Conservation (phyloP, 2,888 invertebrate species). For the Copidosoma aretas region DNA sequence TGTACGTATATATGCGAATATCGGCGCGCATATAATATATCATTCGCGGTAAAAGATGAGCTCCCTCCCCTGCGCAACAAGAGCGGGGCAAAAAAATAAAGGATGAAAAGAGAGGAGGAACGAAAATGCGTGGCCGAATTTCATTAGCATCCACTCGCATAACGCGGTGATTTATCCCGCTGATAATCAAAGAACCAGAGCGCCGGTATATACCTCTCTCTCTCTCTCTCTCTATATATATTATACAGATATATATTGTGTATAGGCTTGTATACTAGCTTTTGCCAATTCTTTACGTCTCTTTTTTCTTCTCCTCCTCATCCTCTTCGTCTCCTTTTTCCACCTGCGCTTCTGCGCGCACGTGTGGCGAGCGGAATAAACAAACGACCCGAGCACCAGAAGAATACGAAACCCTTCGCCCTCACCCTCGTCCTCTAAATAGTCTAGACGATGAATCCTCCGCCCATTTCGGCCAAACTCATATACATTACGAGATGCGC, state of each 20-base stretch:
- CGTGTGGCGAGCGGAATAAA: neutral
- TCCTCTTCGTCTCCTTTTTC: neutral
- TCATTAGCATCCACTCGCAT: slow-evolving; percentile 37
- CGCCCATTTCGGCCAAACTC: slow-evolving; percentile 31
- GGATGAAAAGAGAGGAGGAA: slow-evolving; percentile 6
- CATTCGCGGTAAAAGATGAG: slow-evolving; percentile 21
- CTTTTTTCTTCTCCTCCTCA: neutral
- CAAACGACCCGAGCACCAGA: slow-evolving; percentile 12
- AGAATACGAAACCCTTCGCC: neutral
- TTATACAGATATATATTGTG: too few relatives aligned
- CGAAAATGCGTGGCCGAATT: slow-evolving; percentile 32
- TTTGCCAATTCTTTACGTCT: slow-evolving; percentile 14
- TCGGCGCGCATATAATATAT: too few relatives aligned
- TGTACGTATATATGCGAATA: too few relatives aligned
- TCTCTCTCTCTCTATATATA: too few relatives aligned
- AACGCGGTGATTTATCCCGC: slow-evolving; percentile 36
- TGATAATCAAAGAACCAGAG: slow-evolving; percentile 36
- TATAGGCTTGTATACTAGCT: slow-evolving; percentile 5
- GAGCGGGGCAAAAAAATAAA: slow-evolving; percentile 1
- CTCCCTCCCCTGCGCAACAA: neutral
- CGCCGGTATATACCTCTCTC: neutral
- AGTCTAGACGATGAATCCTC: slow-evolving; percentile 40
- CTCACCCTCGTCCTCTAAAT: slow-evolving; percentile 28
- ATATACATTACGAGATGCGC: slow-evolving; percentile 11
- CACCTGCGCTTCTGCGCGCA: slow-evolving; percentile 1